phyloP scores from a whole-genome alignment of 2,888 invertebrate genomes.

The Raillietiella orientalis region DNA sequence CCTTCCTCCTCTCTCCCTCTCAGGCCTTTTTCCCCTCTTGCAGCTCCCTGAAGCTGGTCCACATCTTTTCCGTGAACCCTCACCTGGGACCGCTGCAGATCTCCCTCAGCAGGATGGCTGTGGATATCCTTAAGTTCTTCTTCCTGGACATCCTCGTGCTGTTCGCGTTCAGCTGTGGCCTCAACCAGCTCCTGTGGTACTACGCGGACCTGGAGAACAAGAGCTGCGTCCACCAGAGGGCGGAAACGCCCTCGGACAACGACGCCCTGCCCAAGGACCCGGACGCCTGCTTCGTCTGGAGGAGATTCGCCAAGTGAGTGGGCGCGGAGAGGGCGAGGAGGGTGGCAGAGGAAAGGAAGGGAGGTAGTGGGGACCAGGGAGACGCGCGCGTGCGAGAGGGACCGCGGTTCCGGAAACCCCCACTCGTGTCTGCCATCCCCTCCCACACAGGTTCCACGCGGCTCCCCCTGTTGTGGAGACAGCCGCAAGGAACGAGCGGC shows the following conservation, averaged over 20 bases:
- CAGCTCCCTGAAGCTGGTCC: slow-evolving; percentile 23
- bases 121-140: slow-evolving; percentile 24
- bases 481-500: too few species aligned
- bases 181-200: slow-evolving; percentile 69
- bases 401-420: too few species aligned
- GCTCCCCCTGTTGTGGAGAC: too few species aligned
- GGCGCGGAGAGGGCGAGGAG: too few species aligned
- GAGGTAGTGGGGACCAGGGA: too few species aligned
- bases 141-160: slow-evolving; percentile 20
- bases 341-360: too few species aligned
- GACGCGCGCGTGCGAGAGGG: too few species aligned
- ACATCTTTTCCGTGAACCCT: slow-evolving; percentile 26
- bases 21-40: too few species aligned
- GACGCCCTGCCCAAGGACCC: slow-evolving; percentile 12
- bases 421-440: slow-evolving; percentile 4
- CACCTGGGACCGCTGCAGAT: slow-evolving; percentile 25
- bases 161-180: slow-evolving; percentile 25
- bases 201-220: slow-evolving; percentile 22
- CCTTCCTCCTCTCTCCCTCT: too few species aligned
- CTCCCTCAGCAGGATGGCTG: slow-evolving; percentile 23
- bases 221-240: slow-evolving; percentile 7
- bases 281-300: slow-evolving; percentile 14
- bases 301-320: slow-evolving; percentile 17
- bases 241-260: slow-evolving; percentile 11
- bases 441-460: too few species aligned